Base-by-base conservation (phyloP, 2,113 vertebrate species). In the Channa argus region DNA sequence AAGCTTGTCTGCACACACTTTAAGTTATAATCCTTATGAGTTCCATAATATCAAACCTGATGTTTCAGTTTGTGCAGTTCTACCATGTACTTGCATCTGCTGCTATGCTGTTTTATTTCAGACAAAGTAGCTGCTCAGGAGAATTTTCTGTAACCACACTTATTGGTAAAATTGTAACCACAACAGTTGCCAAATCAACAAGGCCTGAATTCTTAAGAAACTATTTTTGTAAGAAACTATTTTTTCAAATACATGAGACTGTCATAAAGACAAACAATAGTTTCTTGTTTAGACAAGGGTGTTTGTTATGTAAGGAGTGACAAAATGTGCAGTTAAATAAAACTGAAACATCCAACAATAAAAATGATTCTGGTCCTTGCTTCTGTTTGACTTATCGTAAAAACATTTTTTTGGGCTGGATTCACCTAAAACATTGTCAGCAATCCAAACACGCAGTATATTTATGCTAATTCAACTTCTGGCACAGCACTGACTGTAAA, bases 251-350 rank as follows among this genome's bases (percentile, higher is more conserved):
- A 7, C 10, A 33, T 13, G 2, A 44, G 41, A 53, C 39, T 39
- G 47, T 15, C 10, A 49, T 13, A 34, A 24, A n/a, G 5, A 7
- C 12, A 12, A 60, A 39, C 8, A 51, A 37, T 5, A 45, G 41
- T 24, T 50, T 74, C 8, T 54, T 71, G 56, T 49, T 41, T 39
- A 11, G n/a, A 45, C 13, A 66, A 62, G 11, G 33, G 47, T 71
- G 46, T 76, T 77, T 83, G 54, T 41, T 63, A 51, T 41, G 36
- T 59, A 43, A 69, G 12, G 45, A 33, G 38, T 64, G 36, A 59
- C 10, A 59, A n/a, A 4, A 34, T 49, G 13, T 63, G 34, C 47
- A 45, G 24, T n/a, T 63, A 46, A 63, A 43, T 63, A 49, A 58
- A 68, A 52, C 36, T 3, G 1, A 37, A 47, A 54, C n/a, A 53